Base-by-base conservation (phyloP, 2,113 vertebrate species). In the Petaurus breviceps region DNA sequence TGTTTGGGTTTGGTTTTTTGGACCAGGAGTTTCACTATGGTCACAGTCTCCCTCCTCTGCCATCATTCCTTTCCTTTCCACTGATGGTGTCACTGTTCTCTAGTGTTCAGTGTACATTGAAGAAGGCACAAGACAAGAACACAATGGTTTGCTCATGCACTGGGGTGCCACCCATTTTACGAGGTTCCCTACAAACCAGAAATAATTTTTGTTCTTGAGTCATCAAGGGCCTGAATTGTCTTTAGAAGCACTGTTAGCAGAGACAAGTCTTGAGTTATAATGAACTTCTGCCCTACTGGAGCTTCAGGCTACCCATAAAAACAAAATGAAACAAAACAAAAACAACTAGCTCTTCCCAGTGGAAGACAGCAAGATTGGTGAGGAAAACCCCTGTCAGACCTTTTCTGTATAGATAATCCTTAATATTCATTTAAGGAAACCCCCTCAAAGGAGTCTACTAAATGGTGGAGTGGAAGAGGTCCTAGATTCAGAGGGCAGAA, bases 91-190 rank as follows among this genome's bases (percentile, higher is more conserved):
- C 89, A 55, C 16, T 3, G 16, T 22, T 94, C 91, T 92, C 47
- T 47, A 10, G 91, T 54, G 52, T 84, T 93, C 90, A 43, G 8
- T n/a, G 0, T 14, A 84, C 51, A 89, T 53, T 47, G 47, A 95
- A 31, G 77, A 31, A 0, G 84, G 25, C 51, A 53, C 3, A 53
- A 57, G 5, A 12, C 37, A 51, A 12, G 28, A 23, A 92, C 2
- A 92, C 95, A 94, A 77, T 91, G 91, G 50, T 68, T 95, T 92
- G 61, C 89, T 97, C 37, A 50, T 8, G 24, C 1, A 22, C 37
- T 26, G 16, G 43, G 93, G 25, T 55, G 46, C 94, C 92, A 89
- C 61, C 90, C 61, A 16, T 68, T 68, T 68, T 6, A 68, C 37
- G 31, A 68, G 4, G 61, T 31, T 68, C 31, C 12, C 31, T 68